These are phyloP conservation scores for Tuberolachnus salignus DNA, from an alignment of 2,888 invertebrate genomes.

Conservation along the genomic window DNA sequence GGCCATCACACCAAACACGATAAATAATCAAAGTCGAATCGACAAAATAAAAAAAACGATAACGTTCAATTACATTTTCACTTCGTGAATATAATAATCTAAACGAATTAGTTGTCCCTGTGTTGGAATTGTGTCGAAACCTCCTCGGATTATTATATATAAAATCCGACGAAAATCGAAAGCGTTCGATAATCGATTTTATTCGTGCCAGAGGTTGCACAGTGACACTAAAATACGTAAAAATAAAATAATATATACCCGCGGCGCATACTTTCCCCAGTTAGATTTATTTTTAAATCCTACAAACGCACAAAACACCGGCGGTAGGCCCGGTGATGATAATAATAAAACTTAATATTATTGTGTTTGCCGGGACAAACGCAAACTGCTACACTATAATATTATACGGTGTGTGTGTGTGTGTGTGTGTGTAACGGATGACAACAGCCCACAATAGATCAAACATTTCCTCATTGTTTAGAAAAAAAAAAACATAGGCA, in stretches of 20 bases:
- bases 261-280: constrained; percentile 9
- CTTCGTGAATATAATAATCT: too few relatives aligned
- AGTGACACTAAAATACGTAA: constrained; percentile 6
- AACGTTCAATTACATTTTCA: too few relatives aligned
- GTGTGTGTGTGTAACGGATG: constrained; percentile 34
- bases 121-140: too few relatives aligned
- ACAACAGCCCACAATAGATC: constrained; percentile 53
- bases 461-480: constrained; percentile 46
- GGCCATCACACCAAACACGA: too few relatives aligned
- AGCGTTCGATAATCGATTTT: constrained; percentile 10
- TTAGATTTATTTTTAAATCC: constrained; percentile 26
- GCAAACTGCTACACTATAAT: not conserved
- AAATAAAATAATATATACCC: not conserved
- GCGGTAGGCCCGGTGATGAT: constrained; percentile 21
- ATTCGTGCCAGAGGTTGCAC: not conserved
- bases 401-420: too few relatives aligned
- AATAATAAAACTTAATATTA: constrained; percentile 37
- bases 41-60: too few relatives aligned
- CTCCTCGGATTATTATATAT: too few relatives aligned
- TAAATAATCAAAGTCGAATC: too few relatives aligned
- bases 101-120: too few relatives aligned
- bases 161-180: not conserved
- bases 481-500: constrained; percentile 12
- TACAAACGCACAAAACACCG: not conserved
- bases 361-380: constrained; percentile 14